Conservation (phyloP, 2,797 vertebrate genomes). For the Tauraco hartlaubi region DNA sequence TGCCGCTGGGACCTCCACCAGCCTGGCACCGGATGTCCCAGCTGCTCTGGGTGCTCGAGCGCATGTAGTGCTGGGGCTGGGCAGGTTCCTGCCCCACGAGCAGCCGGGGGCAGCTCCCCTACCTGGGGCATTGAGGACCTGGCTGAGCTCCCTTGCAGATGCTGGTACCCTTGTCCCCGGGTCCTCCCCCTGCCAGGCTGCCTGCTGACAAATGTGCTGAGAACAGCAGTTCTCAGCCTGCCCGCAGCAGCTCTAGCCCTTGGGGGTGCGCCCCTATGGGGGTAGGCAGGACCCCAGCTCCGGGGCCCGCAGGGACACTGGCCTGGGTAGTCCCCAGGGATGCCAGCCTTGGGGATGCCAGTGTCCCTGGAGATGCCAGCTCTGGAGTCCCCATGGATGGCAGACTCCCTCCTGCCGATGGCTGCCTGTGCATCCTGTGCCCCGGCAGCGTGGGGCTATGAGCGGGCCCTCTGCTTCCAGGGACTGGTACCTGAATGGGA, state of each 20-base stretch:
- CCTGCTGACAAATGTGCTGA: neutral
- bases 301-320: neutral
- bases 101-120: rapidly evolving
- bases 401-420: neutral
- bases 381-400: neutral
- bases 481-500: conserved; percentile 96
- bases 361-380: neutral
- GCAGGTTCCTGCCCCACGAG: neutral
- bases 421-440: neutral
- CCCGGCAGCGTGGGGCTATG: rapidly evolving
- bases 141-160: neutral
- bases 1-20: neutral
- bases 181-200: neutral
- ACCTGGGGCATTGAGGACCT: neutral
- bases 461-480: conserved; percentile 70
- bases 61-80: neutral
- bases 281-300: neutral
- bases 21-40: rapidly evolving
- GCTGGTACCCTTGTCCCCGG: neutral
- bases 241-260: neutral
- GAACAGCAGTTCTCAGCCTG: neutral
- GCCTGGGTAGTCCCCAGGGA: neutral
- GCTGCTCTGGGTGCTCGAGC: neutral
- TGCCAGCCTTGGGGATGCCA: neutral
- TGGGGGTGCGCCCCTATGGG: neutral